Base-by-base conservation (phyloP, 2,888 invertebrate species). In the Unio pictorum region DNA sequence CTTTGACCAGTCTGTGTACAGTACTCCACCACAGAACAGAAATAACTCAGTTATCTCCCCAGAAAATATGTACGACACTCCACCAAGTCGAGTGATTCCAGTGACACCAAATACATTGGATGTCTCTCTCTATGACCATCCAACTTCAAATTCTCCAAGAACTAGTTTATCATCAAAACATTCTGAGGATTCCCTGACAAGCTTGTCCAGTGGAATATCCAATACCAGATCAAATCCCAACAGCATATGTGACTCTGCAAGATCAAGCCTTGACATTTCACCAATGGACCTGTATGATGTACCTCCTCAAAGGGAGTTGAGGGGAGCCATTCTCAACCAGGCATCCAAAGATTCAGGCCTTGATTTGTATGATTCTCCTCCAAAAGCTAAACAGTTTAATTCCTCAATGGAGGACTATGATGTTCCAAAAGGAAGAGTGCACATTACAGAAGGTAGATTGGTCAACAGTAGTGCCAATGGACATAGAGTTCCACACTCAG, bases 281-380 rank as follows among this genome's bases (percentile, higher is more conserved):
- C 80, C 84, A 11, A 80, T 84, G 54, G 87, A 87, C 58, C 76
- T 86, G 64, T 88, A 88, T 70, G 87, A 87, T 75, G 82, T 87
- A 15, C 80, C 84, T 45, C 69, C 78, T 28, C 79, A 79, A 45
- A 74, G 77, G 26, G 79, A 79, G 61, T 54, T 69, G 2, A 73
- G 79, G 7, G 76, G 74, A 55, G 64, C 70, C 23, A 61, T 70
- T 54, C 67, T 68, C 20, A 71, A 60, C 28, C 71, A 72, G n/a
- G 68, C 75, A 34, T 86, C 85, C 7, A 80, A 82, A 64, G 87
- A 87, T 69, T 86, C 87, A 20, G 84, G 84, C 62, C 74, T 87
- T 30, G 91, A 92, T 77, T 91, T 92, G 74, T 94, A 94, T 87
- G 94, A 94, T 84, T 92, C 93, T 65, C 93, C 93, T 4, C 90